Evolutionary conservation across 2,888 invertebrate species (phyloP).

Genomic region (Brenthis daphne): DNA sequence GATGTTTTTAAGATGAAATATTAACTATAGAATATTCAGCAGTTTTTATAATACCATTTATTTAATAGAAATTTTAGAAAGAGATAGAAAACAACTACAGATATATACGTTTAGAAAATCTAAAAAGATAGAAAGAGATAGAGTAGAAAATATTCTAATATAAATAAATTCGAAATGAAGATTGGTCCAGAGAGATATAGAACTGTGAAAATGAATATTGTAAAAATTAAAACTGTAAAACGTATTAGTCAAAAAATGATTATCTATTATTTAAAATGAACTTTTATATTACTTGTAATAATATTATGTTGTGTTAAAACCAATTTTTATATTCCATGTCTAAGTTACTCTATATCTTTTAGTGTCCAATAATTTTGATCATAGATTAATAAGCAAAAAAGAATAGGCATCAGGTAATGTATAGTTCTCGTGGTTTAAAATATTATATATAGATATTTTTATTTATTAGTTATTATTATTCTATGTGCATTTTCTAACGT

Average conservation of each 20-base stretch:
- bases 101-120: constrained; percentile 27
- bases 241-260: constrained; percentile 1
- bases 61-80: constrained; percentile 7
- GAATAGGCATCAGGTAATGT: constrained; percentile 4
- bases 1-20: background rate
- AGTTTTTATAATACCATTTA: background rate
- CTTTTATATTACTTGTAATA: background rate
- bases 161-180: constrained; percentile 68
- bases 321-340: background rate
- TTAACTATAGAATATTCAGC: background rate
- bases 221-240: constrained; percentile 3
- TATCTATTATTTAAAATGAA: background rate
- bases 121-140: constrained; percentile 27
- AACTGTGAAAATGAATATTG: constrained; percentile 6
- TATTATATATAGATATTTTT: background rate
- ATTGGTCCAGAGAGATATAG: constrained; percentile 60
- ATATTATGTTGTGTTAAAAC: background rate
- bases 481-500: constrained; percentile 23
- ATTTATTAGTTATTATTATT: background rate
- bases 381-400: constrained; percentile 12
- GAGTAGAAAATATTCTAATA: constrained; percentile 51
- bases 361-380: constrained; percentile 1
- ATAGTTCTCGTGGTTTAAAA: background rate
- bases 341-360: constrained; percentile 2
- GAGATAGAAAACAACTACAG: constrained; percentile 15